A percentile compares a stretch with the other conserved stretches of the same genome.
These are phyloP conservation scores for Dolomedes plantarius DNA, from an alignment of 2,888 invertebrate species.

Conservation along the genomic window DNA sequence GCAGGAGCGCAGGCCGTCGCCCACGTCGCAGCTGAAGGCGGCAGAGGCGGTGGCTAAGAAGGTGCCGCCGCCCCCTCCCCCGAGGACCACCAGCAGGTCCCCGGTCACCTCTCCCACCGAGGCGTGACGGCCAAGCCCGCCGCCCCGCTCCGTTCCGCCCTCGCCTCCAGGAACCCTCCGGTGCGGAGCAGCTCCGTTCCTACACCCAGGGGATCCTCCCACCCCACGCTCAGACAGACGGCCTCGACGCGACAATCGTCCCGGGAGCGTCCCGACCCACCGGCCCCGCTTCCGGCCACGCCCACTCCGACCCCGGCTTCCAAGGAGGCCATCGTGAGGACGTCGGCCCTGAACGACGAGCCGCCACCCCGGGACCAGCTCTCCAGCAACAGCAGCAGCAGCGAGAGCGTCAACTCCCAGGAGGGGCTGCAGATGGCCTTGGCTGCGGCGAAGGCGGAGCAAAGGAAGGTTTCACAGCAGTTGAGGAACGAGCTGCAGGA, in stretches of 20 bases:
- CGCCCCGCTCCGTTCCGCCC: conserved; percentile 35
- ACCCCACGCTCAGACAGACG: conserved; percentile 54
- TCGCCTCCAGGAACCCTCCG: conserved; percentile 42
- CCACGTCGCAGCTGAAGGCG: conserved; percentile 47
- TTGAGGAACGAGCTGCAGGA: conserved; percentile 58
- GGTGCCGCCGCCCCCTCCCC: conserved; percentile 69
- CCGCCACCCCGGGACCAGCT: conserved; percentile 59
- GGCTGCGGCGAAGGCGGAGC: conserved; percentile 60
- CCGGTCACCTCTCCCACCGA: conserved; percentile 61
- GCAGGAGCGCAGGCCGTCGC: conserved; percentile 45
- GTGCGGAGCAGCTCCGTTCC: conserved; percentile 74
- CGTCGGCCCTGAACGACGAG: conserved; percentile 73
- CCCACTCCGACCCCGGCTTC: neutral
- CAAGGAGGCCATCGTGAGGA: conserved; percentile 67
- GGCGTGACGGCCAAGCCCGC: conserved; percentile 18
- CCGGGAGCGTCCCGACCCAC: conserved; percentile 51
- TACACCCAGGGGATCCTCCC: conserved; percentile 50
- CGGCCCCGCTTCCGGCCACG: neutral
- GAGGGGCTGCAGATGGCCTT: conserved; percentile 74
- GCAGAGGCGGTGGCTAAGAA: conserved; percentile 45
- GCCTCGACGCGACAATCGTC: conserved; percentile 59
- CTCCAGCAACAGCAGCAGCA: conserved; percentile 79
- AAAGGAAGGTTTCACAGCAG: conserved; percentile 52
- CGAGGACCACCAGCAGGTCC: conserved; percentile 65
- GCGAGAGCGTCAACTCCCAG: conserved; percentile 70